phyloP scores from a whole-genome alignment of 2,113 vertebrate species.

The Copsychus sechellarum region DNA sequence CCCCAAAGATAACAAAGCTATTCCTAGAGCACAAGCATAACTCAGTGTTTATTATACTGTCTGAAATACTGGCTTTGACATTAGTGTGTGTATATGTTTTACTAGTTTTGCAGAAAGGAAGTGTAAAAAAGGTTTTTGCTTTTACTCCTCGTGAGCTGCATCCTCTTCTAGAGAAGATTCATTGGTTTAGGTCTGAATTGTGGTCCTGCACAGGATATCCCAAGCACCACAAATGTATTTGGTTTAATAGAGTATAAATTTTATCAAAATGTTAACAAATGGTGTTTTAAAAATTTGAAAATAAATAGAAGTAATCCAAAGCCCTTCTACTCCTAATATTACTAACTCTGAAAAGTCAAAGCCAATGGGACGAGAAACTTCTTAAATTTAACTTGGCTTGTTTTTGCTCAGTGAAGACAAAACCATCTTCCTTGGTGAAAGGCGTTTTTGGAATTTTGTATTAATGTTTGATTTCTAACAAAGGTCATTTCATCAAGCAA shows the following conservation, averaged over 20 bases:
- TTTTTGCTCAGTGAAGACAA: constrained; percentile 5
- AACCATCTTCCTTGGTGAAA: neutral
- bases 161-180: neutral
- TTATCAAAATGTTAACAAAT: neutral
- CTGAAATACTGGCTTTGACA: neutral
- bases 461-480: neutral
- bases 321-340: neutral
- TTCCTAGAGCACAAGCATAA: neutral
- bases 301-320: neutral
- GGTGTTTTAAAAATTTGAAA: neutral
- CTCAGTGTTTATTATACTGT: neutral
- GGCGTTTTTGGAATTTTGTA: neutral
- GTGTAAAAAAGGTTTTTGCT: neutral
- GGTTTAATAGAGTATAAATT: neutral
- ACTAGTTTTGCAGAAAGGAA: neutral
- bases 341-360: neutral
- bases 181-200: neutral
- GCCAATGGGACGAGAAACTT: neutral
- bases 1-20: neutral
- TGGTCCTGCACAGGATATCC: neutral
- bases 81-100: neutral
- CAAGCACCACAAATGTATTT: neutral
- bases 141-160: neutral
- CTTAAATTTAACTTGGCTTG: neutral
- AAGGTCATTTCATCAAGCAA: constrained; percentile 17